phyloP scores from a whole-genome alignment of 2,113 vertebrate species.

The Otolemur garnettii region DNA sequence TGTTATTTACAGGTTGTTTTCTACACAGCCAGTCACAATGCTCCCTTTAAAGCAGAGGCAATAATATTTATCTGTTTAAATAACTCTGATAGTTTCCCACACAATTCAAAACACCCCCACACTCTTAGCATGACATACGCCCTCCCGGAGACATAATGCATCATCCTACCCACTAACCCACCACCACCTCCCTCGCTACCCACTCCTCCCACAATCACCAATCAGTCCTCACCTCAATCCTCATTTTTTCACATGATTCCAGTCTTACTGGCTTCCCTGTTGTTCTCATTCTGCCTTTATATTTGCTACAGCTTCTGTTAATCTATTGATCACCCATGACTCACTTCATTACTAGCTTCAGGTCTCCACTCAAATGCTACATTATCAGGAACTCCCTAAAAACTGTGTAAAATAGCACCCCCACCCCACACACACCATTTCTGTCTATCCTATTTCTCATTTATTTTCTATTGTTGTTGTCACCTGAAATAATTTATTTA shows the following conservation, averaged over 20 bases:
- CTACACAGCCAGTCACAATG: not conserved
- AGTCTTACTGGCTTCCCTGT: not conserved
- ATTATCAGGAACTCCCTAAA: not conserved
- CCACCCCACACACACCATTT: not conserved
- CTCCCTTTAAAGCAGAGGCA: not conserved
- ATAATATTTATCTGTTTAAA: not conserved
- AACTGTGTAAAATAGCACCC: not conserved
- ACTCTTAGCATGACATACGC: not conserved
- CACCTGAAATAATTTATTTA: not conserved
- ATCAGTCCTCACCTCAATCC: not conserved
- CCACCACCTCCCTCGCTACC: not conserved
- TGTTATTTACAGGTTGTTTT: conserved; percentile 14
- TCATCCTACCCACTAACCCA: too few relatives aligned
- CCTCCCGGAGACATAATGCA: not conserved
- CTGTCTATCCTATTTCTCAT: conserved; percentile 8
- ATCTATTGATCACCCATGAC: not conserved
- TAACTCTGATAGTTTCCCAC: not conserved
- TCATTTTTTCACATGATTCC: not conserved
- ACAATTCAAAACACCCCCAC: not conserved
- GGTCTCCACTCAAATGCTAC: not conserved
- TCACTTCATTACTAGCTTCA: not conserved
- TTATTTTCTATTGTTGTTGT: not conserved
- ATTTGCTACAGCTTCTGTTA: not conserved
- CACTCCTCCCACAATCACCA: not conserved
- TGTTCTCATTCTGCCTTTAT: not conserved